Percentiles rank a stretch among this genome's conserved stretches.
phyloP scores from a whole-genome alignment of 2,113 vertebrate species.

The Choloepus hoffmanni region DNA sequence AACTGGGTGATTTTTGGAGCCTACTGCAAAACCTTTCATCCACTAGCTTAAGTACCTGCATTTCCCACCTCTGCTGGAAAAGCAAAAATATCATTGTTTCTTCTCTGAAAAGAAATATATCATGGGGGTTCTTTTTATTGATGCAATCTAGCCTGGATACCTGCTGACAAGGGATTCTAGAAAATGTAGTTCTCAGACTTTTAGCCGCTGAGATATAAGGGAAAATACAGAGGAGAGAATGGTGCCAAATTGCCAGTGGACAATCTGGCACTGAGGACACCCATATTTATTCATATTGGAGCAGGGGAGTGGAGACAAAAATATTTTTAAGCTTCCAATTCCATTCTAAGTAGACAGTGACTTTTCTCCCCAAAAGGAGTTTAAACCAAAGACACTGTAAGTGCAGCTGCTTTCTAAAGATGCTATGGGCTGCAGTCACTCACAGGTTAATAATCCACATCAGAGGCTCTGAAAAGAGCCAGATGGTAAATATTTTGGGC shows the following conservation, averaged over 20 bases:
- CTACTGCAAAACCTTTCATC: not conserved
- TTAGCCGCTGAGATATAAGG: not conserved
- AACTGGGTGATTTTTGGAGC: not conserved
- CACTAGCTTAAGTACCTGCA: not conserved
- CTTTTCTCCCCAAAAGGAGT: slow-evolving; percentile 36
- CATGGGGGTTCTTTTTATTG: not conserved
- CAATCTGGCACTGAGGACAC: not conserved
- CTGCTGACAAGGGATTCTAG: not conserved
- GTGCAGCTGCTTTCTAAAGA: not conserved
- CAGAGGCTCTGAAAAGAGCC: not conserved
- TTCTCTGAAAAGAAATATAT: not conserved
- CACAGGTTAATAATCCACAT: not conserved
- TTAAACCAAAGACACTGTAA: not conserved
- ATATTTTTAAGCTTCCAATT: not conserved
- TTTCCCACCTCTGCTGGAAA: not conserved
- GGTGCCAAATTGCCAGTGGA: not conserved
- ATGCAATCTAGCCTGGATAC: not conserved
- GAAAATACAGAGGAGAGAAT: not conserved
- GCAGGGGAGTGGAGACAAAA: not conserved
- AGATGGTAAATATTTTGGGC: not conserved
- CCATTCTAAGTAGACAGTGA: not conserved
- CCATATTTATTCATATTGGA: not conserved
- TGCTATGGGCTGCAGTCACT: not conserved
- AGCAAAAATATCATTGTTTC: not conserved
- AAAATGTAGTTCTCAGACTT: not conserved